Percentiles rank a stretch among this genome's conserved stretches.
phyloP scores from a whole-genome alignment of 1,140 invertebrate genomes.

The Scaptodrosophila lebanonensis region DNA sequence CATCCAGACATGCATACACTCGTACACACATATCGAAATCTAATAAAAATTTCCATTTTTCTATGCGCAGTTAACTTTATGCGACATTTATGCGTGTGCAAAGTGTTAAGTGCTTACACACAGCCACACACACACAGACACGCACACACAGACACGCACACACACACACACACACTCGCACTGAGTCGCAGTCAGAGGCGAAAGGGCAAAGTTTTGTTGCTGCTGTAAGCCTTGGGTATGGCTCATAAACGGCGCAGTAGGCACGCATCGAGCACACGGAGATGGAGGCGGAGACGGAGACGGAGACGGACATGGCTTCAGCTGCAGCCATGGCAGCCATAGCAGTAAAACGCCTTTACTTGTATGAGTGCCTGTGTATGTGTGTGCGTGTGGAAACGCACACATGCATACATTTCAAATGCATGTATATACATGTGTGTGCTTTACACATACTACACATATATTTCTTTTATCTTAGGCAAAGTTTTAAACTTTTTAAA shows the following conservation, averaged over 20 bases:
- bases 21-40: conserved; percentile 55
- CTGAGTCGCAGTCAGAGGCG: conserved; percentile 20
- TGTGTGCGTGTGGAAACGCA: conserved; percentile 28
- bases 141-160: conserved; percentile 33
- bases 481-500: conserved; percentile 71
- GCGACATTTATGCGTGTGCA: conserved; percentile 64
- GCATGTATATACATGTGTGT: conserved; percentile 14
- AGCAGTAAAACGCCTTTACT: conserved; percentile 49
- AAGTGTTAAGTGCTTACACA: conserved; percentile 49
- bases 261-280: conserved; percentile 42
- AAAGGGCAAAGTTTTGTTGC: conserved; percentile 58
- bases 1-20: background rate
- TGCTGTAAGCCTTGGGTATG: conserved; percentile 23
- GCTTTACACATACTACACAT: conserved; percentile 20
- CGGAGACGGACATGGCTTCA: too few relatives aligned
- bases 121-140: conserved; percentile 3
- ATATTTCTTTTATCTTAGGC: conserved; percentile 67
- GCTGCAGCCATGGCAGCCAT: background rate
- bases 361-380: conserved; percentile 28
- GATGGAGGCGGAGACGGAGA: too few relatives aligned
- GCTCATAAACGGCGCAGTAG: conserved; percentile 45
- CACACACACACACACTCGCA: conserved; percentile 12
- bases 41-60: conserved; percentile 73
- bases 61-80: conserved; percentile 72
- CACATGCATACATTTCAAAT: conserved; percentile 24